phyloP scores from a whole-genome alignment of 2,797 vertebrate species.

The Cryptoprocta ferox region DNA sequence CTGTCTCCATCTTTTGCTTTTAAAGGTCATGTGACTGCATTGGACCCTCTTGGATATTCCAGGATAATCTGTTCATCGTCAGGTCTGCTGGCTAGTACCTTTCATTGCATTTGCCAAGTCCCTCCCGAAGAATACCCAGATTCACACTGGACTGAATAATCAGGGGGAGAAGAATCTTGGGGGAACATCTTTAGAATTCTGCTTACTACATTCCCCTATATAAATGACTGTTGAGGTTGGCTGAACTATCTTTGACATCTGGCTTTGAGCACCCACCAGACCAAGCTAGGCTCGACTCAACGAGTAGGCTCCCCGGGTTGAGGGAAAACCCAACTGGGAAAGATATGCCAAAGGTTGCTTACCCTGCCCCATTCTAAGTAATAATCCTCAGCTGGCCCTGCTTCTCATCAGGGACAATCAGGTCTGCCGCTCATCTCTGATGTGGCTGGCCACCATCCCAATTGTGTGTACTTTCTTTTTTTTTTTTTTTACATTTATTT shows the following conservation, averaged over 20 bases:
- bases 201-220: neutral
- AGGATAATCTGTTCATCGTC: neutral
- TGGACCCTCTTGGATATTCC: neutral
- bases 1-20: neutral
- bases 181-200: neutral
- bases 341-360: fast-evolving
- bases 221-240: neutral
- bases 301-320: fast-evolving
- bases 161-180: neutral
- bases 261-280: too few relatives aligned
- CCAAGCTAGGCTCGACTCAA: too few relatives aligned
- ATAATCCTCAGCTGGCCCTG: fast-evolving
- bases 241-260: neutral
- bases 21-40: neutral
- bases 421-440: neutral
- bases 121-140: neutral
- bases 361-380: neutral
- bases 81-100: neutral
- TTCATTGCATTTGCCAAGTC: neutral
- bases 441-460: neutral
- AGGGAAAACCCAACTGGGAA: neutral
- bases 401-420: fast-evolving
- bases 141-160: neutral
- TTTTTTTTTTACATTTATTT: too few relatives aligned
- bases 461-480: neutral